Percentiles rank a stretch among this genome's conserved stretches.
Evolutionary conservation across 2,888 invertebrate species (phyloP).

Genomic region (Saturnia japonica): DNA sequence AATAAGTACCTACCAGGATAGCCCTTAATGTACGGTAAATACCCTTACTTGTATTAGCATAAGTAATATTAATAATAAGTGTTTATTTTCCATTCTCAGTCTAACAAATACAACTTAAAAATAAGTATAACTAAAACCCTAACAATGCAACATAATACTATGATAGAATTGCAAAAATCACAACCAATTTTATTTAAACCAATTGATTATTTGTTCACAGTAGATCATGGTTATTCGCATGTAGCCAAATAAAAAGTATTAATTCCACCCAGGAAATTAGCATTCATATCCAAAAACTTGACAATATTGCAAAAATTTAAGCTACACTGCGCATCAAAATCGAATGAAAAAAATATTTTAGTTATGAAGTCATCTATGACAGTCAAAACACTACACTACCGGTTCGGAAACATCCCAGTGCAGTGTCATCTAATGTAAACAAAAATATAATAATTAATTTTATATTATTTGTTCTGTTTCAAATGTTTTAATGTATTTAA

Average conservation of each 20-base stretch:
- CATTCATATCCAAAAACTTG: neutral
- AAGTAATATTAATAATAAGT: neutral
- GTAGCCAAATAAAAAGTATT: too few relatives aligned
- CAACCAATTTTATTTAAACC: neutral
- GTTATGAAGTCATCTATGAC: too few relatives aligned
- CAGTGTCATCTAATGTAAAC: too few relatives aligned
- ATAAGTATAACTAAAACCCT: neutral
- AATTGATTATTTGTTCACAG: too few relatives aligned
- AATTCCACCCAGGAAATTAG: neutral
- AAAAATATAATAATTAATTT: too few relatives aligned
- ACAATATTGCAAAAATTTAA: constrained; percentile 4
- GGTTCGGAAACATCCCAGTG: too few relatives aligned
- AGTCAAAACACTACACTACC: too few relatives aligned
- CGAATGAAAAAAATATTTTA: too few relatives aligned
- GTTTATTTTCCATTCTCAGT: neutral
- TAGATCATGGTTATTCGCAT: too few relatives aligned
- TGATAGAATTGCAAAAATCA: neutral
- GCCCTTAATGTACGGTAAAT: constrained; percentile 56
- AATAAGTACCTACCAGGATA: constrained; percentile 52
- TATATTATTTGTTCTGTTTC: too few relatives aligned
- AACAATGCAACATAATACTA: neutral
- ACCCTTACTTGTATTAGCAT: constrained; percentile 21
- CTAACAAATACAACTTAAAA: neutral
- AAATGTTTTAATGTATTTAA: too few relatives aligned
- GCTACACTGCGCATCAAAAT: neutral